These are phyloP conservation scores for Orientallactaga sibirica DNA, from an alignment of 2,797 vertebrate species.

Conservation along the genomic window DNA sequence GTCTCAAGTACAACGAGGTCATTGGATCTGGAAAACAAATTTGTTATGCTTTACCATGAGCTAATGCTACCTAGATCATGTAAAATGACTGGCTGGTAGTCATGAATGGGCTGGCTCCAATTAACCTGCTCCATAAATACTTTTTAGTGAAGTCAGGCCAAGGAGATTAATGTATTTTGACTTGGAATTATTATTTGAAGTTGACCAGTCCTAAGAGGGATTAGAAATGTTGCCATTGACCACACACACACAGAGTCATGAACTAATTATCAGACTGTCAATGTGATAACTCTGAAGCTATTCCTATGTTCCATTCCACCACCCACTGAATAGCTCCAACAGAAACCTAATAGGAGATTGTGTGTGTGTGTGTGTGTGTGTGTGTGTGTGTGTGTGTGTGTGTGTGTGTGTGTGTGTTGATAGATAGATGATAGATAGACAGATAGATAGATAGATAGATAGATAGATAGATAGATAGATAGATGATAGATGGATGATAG, in stretches of 20 bases:
- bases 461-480: background rate
- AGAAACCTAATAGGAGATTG: conserved; percentile 6
- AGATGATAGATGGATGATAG: background rate
- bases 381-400: too few species aligned
- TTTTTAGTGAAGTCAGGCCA: conserved; percentile 74
- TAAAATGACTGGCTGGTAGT: conserved; percentile 64
- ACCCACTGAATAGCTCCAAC: conserved; percentile 3
- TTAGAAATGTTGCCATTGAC: conserved; percentile 72
- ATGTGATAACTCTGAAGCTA: conserved; percentile 54
- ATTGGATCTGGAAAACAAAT: conserved; percentile 52
- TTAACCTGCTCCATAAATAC: conserved; percentile 82
- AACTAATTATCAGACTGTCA: conserved; percentile 74
- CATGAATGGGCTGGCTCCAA: conserved; percentile 71
- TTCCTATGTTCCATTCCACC: conserved; percentile 4
- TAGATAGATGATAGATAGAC: background rate
- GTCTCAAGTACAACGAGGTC: background rate
- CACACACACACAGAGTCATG: conserved; percentile 65
- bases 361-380: too few species aligned
- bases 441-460: background rate
- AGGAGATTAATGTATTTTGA: conserved; percentile 80
- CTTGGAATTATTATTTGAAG: conserved; percentile 81
- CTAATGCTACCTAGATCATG: conserved; percentile 71
- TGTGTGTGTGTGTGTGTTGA: too few species aligned
- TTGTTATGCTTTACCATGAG: conserved; percentile 56
- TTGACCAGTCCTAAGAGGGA: conserved; percentile 55